Conservation (phyloP, 2,113 vertebrate genomes). For the Podilymbus podiceps region DNA sequence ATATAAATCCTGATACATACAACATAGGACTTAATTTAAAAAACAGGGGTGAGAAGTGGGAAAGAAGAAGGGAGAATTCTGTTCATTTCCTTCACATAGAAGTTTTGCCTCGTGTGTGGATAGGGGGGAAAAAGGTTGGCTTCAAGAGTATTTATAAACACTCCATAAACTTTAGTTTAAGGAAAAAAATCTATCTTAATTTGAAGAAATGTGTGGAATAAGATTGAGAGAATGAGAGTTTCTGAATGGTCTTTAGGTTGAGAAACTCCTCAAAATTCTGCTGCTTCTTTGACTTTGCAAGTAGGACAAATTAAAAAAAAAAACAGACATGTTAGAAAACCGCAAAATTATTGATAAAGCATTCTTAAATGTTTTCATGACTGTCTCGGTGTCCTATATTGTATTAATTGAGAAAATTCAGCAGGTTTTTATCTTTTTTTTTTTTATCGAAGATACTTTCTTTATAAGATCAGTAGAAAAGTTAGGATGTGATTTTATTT, state of each 20-base stretch:
- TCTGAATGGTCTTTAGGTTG: background rate
- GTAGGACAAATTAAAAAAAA: background rate
- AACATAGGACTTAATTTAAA: background rate
- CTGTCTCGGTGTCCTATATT: background rate
- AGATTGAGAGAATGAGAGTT: background rate
- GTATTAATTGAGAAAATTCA: background rate
- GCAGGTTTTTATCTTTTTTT: background rate
- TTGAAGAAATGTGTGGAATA: background rate
- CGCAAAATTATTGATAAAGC: background rate
- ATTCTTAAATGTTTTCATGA: background rate
- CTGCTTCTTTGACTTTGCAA: background rate
- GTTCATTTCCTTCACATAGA: background rate
- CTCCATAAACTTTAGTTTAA: background rate
- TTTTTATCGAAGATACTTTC: background rate
- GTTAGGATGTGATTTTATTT: background rate
- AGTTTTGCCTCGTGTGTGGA: background rate
- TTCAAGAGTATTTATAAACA: background rate
- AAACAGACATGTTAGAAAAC: background rate
- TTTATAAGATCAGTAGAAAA: background rate
- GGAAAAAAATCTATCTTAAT: background rate
- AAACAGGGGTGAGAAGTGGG: background rate
- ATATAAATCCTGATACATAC: background rate
- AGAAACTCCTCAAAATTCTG: background rate
- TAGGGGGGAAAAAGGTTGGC: background rate
- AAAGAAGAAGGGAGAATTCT: background rate